Evolutionary conservation across 2,888 invertebrate species (phyloP).

Genomic region (Chorisops tibialis): DNA sequence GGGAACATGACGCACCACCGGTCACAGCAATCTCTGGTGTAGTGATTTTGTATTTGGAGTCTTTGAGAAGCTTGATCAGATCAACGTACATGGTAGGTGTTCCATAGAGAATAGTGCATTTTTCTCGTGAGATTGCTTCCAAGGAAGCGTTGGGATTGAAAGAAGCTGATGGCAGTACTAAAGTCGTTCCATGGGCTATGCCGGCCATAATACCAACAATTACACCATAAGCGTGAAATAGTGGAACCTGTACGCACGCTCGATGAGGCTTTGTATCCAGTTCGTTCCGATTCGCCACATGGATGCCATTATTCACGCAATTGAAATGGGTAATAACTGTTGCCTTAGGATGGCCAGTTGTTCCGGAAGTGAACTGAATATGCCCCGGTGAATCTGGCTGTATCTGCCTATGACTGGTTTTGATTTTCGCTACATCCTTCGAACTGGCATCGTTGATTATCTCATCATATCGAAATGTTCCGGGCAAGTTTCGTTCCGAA

Average conservation of each 20-base stretch:
- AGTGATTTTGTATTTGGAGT: conserved; percentile 47
- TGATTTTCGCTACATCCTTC: conserved; percentile 32
- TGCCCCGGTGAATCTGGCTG: conserved; percentile 68
- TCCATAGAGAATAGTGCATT: conserved; percentile 69
- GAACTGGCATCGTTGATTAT: conserved; percentile 44
- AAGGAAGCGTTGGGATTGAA: conserved; percentile 64
- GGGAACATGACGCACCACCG: conserved; percentile 72
- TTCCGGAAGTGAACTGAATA: conserved; percentile 83
- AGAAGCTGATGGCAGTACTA: conserved; percentile 59
- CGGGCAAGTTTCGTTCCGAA: conserved; percentile 53
- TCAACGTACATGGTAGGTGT: conserved; percentile 90
- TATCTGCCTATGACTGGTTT: conserved; percentile 54
- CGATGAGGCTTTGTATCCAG: conserved; percentile 49
- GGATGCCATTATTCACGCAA: conserved; percentile 71
- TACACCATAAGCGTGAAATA: conserved; percentile 81
- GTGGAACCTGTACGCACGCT: conserved; percentile 65
- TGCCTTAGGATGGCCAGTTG: conserved; percentile 75
- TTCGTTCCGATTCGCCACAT: conserved; percentile 57
- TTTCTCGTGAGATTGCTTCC: conserved; percentile 63
- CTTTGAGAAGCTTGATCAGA: conserved; percentile 56
- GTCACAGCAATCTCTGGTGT: conserved; percentile 59
- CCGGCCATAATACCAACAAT: conserved; percentile 59
- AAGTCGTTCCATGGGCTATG: conserved; percentile 60
- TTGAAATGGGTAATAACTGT: conserved; percentile 67
- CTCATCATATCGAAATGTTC: conserved; percentile 52